Evolutionary conservation across 2,113 vertebrate genomes (phyloP).

Genomic region (Acrocephalus kingi): DNA sequence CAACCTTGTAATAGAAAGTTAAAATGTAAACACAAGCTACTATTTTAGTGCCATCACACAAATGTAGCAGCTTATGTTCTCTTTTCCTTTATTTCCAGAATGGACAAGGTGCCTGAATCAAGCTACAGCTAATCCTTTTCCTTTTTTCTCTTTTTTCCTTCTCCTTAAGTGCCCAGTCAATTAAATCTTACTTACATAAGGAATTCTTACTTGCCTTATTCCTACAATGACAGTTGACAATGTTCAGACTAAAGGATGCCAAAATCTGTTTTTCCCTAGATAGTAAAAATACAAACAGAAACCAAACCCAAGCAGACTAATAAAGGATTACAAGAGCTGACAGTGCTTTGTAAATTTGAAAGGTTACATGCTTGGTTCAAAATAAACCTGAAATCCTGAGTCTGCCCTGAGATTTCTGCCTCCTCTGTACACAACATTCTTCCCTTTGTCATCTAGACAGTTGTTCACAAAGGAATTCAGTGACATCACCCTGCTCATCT

Average conservation of each 20-base stretch:
- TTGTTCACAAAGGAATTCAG: neutral
- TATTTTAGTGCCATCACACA: neutral
- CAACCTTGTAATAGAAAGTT: neutral
- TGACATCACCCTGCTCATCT: neutral
- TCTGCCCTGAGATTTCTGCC: neutral
- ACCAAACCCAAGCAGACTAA: neutral
- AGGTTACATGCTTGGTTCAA: neutral
- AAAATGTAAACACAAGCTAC: neutral
- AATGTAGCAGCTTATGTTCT: neutral
- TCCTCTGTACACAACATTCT: neutral
- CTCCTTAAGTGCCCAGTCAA: neutral
- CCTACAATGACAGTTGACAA: neutral
- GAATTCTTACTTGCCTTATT: neutral
- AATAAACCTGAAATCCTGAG: neutral
- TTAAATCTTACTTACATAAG: neutral
- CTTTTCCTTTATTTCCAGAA: neutral
- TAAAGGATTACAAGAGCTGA: neutral
- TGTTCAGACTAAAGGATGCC: neutral
- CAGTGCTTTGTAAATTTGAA: neutral
- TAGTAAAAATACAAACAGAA: slow-evolving; percentile 16
- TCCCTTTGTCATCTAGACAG: neutral
- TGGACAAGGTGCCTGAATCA: neutral
- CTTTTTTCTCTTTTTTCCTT: neutral
- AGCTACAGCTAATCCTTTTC: neutral
- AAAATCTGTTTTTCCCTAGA: neutral